phyloP scores from a whole-genome alignment of 2,797 vertebrate genomes.

The Crenuchus spilurus region DNA sequence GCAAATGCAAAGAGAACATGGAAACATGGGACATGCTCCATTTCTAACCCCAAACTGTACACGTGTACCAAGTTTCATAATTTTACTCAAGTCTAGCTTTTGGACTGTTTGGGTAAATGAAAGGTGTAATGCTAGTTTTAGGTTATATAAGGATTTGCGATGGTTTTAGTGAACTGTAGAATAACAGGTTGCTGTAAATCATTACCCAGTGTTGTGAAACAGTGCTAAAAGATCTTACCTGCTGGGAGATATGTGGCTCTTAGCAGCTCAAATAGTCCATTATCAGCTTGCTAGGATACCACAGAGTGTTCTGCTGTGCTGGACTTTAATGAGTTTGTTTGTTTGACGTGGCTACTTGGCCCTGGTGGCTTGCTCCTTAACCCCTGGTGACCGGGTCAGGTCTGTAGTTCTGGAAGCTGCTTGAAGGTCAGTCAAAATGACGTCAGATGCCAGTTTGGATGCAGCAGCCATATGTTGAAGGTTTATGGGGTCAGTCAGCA shows the following conservation, averaged over 20 bases:
- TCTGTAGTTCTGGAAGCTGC: background rate
- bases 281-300: slow-evolving; percentile 35
- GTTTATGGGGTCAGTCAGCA: slow-evolving; percentile 19
- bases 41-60: too few species aligned
- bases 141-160: too few species aligned
- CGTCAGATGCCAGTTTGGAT: slow-evolving; percentile 10
- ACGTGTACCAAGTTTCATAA: too few species aligned
- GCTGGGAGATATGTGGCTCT: background rate
- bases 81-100: too few species aligned
- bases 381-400: slow-evolving; percentile 12
- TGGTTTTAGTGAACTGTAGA: background rate
- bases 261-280: slow-evolving; percentile 13
- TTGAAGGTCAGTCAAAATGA: slow-evolving; percentile 7
- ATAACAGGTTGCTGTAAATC: slow-evolving; percentile 17
- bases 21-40: too few species aligned
- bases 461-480: background rate
- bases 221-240: slow-evolving; percentile 1
- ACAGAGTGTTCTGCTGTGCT: background rate
- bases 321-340: slow-evolving; percentile 17
- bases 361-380: background rate
- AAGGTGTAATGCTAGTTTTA: too few species aligned
- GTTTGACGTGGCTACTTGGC: background rate
- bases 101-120: too few species aligned
- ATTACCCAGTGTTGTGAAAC: slow-evolving; percentile 20
- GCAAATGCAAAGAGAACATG: too few species aligned